These are phyloP conservation scores for Ictidomys tridecemlineatus DNA, from an alignment of 2,113 vertebrate species.

Conservation along the genomic window DNA sequence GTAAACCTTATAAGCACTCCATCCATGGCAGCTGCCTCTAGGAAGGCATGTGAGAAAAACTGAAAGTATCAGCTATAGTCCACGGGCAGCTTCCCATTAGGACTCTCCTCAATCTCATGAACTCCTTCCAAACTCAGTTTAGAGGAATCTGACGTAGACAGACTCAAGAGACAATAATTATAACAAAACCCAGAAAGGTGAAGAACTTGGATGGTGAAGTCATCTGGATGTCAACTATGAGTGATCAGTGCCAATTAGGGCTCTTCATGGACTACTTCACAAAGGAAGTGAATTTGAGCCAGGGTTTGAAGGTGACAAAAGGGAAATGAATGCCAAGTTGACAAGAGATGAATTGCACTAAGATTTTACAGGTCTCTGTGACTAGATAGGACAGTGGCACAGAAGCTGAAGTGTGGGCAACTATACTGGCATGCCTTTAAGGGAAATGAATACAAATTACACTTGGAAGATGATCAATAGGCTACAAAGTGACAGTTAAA, in stretches of 20 bases:
- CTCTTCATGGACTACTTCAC: constrained; percentile 61
- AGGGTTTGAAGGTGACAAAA: constrained; percentile 64
- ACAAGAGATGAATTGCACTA: constrained; percentile 36
- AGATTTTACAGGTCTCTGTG: background rate
- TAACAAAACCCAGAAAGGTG: background rate
- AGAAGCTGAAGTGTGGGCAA: constrained; percentile 15
- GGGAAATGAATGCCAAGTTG: background rate
- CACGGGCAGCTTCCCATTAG: background rate
- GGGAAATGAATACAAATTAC: constrained; percentile 62
- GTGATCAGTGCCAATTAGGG: constrained; percentile 31
- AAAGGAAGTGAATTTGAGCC: constrained; percentile 54
- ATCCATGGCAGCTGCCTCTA: background rate
- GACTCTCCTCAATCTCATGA: background rate
- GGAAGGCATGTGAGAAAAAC: background rate
- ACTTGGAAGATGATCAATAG: constrained; percentile 10
- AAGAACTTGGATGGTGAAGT: background rate
- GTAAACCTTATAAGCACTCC: background rate
- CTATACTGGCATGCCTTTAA: constrained; percentile 29
- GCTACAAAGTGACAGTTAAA: constrained; percentile 49
- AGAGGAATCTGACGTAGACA: background rate
- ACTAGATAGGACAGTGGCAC: constrained; percentile 40
- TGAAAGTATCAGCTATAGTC: background rate
- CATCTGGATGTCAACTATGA: background rate
- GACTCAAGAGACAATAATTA: background rate
- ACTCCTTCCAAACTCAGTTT: background rate